Evolutionary conservation across 2,888 invertebrate genomes (phyloP), one percentile per base, ranked within the genome.

Genomic region (Megastigmus dorsalis): DNA sequence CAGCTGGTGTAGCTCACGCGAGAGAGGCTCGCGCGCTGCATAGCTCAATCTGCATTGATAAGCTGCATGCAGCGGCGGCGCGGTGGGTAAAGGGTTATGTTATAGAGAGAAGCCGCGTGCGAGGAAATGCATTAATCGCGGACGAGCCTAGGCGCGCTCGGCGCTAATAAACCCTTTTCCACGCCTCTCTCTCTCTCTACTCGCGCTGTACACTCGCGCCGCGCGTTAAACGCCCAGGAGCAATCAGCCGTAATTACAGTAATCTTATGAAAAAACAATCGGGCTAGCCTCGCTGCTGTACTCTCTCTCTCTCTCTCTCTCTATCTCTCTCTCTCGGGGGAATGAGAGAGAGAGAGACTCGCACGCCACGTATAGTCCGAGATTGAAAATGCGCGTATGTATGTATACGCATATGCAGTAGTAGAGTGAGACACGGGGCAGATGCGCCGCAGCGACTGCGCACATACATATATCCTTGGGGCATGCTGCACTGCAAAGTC

Each of bases 191-290:
- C 33, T 33, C 3, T 3, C 33, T 3, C 33, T 33, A 7, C 3
- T 3, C 23, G 50, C 50, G 50, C 50, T 10, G 6, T 20, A 2
- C 45, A 2, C 45, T 4, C 45, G 9, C 45, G 9, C 48, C 33
- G 7, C 7, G 33, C 33, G 4, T 33, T 7, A 33, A 33, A 33
- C 48, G 50, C 50, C 50, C 50, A 26, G 50, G 23, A 50, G 50
- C 50, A 50, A 50, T 50, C 50, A 50, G 50, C 23, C 23, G 50
- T 50, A 50, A 50, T 50, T 50, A 50, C 50, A 50, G 50, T 26
- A 50, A 50, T 50, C 50, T 50, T 50, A 50, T 50, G 26, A 50
- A 50, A 50, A 50, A 50, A 50, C 50, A 50, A 50, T 50, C 50
- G 26, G 50, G n/a, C 50, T 50, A 50, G 50, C 23, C 50, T 50